Evolutionary conservation across 2,888 invertebrate species (phyloP).

Genomic region (Tortrix viridana): DNA sequence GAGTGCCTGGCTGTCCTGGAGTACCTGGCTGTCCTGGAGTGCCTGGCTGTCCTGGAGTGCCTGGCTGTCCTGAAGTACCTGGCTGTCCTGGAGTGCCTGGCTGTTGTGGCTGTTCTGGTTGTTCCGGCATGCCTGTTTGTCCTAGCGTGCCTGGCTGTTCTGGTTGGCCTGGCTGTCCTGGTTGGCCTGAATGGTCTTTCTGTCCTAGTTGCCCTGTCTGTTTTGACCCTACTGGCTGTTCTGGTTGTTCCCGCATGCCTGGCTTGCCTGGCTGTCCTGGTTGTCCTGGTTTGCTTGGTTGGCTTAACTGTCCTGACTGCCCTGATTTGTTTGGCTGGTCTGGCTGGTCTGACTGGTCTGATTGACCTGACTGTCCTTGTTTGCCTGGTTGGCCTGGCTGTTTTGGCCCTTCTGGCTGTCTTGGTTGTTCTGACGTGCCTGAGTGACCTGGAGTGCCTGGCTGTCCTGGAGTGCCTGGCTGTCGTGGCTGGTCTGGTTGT

Average conservation of each 20-base stretch:
- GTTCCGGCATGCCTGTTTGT: slow-evolving; percentile 5
- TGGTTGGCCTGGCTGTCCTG: slow-evolving; percentile 1
- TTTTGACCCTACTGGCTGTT: not conserved
- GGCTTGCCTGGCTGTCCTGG: not conserved
- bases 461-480: not conserved
- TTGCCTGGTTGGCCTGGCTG: slow-evolving; percentile 1
- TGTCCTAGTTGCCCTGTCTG: not conserved
- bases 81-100: slow-evolving; percentile 3
- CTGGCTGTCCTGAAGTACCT: too few relatives aligned
- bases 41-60: not conserved
- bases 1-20: not conserved
- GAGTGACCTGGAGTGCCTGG: too few relatives aligned
- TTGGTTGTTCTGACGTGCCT: slow-evolving; percentile 1
- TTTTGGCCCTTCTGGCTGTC: not conserved
- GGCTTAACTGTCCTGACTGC: not conserved
- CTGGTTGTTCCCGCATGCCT: not conserved
- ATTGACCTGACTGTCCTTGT: too few relatives aligned
- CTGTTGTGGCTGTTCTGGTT: not conserved
- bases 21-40: not conserved
- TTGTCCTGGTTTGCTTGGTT: not conserved
- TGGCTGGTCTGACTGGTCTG: too few relatives aligned
- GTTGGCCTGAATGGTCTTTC: too few relatives aligned
- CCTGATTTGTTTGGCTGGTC: not conserved
- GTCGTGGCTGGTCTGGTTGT: not conserved
- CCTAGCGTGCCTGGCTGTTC: not conserved